Evolutionary conservation across 2,888 invertebrate species (phyloP), one percentile per base, ranked within the genome.

Genomic region (Rambutsinella grinnellia): DNA sequence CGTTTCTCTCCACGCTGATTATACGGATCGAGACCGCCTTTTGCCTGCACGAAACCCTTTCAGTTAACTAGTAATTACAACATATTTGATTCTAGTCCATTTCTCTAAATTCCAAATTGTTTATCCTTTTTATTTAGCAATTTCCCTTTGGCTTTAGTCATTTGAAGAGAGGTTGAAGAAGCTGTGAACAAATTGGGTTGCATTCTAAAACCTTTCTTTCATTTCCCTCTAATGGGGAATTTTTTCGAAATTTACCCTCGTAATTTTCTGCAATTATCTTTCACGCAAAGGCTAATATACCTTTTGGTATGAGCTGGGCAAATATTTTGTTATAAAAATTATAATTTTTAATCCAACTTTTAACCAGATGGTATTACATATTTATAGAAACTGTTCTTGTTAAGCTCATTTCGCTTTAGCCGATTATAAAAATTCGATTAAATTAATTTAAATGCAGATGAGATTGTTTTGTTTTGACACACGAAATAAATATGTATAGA

Each of bases 181-280:
- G 80, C 76, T 80, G 80, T 76, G 80, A 78, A 80, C 80, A 78
- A 80, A 80, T 80, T 80, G 76, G 72, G 49, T 69, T 80, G 74
- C 74, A 66, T 61, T 67, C 62, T 54, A 44, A 54, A n/a, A 13
- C 49, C 44, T 49, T 6, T 3, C 47, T 57, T 17, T 27, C 17
- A 19, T 60, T 46, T 46, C 36, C 36, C 36, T n/a, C 36, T 36
- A 5, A 5, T 36, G 5, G 13, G 36, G 36, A 36, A 36, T 56
- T 53, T 66, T 66, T 66, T 63, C 54, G 53, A 51, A 56, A 54
- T 44, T 54, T 51, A 26, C 66, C 54, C 66, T 24, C 54, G 66
- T 66, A 66, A 66, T 66, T 66, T 66, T 56, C 23, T 56, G 66
- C 66, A 66, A 66, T 66, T 66, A 66, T 66, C 54, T 66, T 66